Evolutionary conservation across 2,797 vertebrate genomes (phyloP), one percentile per base, ranked within the genome.

Genomic region (Triplophysa bombifrons): DNA sequence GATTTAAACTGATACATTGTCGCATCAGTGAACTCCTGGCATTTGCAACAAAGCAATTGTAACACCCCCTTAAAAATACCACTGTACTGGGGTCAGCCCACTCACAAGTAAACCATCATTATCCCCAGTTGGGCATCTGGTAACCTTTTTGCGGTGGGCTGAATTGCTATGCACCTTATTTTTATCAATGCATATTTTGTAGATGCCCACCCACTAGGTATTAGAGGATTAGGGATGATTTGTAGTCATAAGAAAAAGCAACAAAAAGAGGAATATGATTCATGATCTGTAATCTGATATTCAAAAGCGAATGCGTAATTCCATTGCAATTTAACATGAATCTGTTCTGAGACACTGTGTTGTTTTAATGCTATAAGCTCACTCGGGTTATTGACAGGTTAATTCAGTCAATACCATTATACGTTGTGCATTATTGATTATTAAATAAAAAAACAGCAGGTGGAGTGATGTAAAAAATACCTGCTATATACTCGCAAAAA

Each of bases 21-120:
- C 56, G 19, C 63, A 71, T 77, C 58, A 20, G 22, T 81, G 63
- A 83, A 84, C 74, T 85, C 30, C 14, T 61, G 61, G 34, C 72
- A 13, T 67, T 73, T 82, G 17, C 65, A 56, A 83, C 30, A 81
- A 78, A 69, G 58, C 34, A 67, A 58, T 71, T 34, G 25, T 74
- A 38, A 75, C 41, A 65, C 72, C 67, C 48, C 58, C 48, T 50
- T 41, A 78, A 13, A 73, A 65, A 78, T 20, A 27, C 56, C 55
- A 30, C 55, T 69, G 48, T 17, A 64, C 22, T n/a, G 27, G 44
- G 22, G 19, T 61, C 61, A 65, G 68, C 70, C 74, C 74, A 75
- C 76, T 63, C 64, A 70, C 61, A 78, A 14, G 16, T 22, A 74
- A 68, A 19, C 66, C 51, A 55, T 78, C 22, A 81, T 84, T 79